phyloP scores from a whole-genome alignment of 2,888 invertebrate genomes.

The Seira sanloemensis region DNA sequence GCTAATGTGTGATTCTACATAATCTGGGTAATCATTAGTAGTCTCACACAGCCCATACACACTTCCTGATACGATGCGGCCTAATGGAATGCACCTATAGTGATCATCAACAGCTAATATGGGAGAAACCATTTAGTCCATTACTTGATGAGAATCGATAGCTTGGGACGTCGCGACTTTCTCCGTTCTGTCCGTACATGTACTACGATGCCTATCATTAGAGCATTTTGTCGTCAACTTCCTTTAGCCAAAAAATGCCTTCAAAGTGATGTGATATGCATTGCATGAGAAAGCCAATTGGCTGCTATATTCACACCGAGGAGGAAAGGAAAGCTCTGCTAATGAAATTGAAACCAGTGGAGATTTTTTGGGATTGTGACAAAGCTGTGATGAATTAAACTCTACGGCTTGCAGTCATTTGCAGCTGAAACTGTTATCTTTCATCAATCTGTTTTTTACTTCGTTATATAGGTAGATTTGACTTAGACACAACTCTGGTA shows the following conservation, averaged over 20 bases:
- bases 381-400: background rate
- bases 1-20: too few species aligned
- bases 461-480: too few species aligned
- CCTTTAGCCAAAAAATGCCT: background rate
- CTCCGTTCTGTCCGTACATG: conserved; percentile 12
- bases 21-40: too few species aligned
- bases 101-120: too few species aligned
- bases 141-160: conserved; percentile 44
- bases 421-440: too few species aligned
- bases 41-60: background rate
- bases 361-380: background rate
- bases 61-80: too few species aligned
- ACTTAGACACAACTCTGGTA: too few species aligned
- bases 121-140: too few species aligned
- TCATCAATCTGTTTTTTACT: too few species aligned
- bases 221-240: background rate
- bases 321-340: background rate
- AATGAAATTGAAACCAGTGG: background rate
- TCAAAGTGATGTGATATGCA: background rate
- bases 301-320: background rate
- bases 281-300: background rate
- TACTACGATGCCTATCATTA: background rate
- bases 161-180: conserved; percentile 51
- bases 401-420: too few species aligned
- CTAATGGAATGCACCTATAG: background rate